A percentile compares a stretch with the other conserved stretches of the same genome.
Conservation (phyloP, 2,888 invertebrate genomes). For the Drosophila kanekoi region DNA sequence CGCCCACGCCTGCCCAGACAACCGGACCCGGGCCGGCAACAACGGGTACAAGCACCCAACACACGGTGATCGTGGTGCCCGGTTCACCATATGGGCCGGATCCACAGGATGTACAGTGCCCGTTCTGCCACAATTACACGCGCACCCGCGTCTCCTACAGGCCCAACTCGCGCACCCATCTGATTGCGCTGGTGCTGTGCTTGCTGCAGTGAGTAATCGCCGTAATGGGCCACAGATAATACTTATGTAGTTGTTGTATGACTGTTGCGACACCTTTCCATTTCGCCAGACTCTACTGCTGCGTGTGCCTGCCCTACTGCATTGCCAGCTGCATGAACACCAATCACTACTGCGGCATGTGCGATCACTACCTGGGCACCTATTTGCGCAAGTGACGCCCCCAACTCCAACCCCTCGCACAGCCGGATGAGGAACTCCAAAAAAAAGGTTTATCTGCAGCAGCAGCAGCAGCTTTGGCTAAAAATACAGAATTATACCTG, state of each 20-base stretch:
- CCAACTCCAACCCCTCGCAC: not conserved
- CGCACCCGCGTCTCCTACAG: conserved; percentile 85
- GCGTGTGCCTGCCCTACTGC: conserved; percentile 80
- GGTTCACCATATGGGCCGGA: conserved; percentile 83
- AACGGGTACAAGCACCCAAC: conserved; percentile 30
- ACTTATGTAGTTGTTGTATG: no score
- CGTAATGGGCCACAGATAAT: not conserved
- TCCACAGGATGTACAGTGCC: conserved; percentile 85
- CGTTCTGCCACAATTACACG: conserved; percentile 85
- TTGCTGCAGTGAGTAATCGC: conserved; percentile 78
- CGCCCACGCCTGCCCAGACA: conserved; percentile 56
- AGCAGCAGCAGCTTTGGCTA: conserved; percentile 3
- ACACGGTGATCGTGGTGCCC: conserved; percentile 76
- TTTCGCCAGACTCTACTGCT: conserved; percentile 75
- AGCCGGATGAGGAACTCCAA: conserved; percentile 14
- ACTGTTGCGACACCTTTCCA: not conserved
- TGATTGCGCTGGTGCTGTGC: conserved; percentile 86
- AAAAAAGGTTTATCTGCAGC: conserved; percentile 8
- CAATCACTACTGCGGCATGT: conserved; percentile 82
- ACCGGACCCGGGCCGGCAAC: conserved; percentile 45
- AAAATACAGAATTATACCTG: conserved; percentile 6
- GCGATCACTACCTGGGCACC: conserved; percentile 79
- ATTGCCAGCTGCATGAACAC: conserved; percentile 80
- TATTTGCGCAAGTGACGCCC: conserved; percentile 58
- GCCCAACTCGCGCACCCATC: conserved; percentile 86